These are phyloP conservation scores for Nothura maculosa DNA, from an alignment of 2,797 vertebrate species.

Conservation along the genomic window DNA sequence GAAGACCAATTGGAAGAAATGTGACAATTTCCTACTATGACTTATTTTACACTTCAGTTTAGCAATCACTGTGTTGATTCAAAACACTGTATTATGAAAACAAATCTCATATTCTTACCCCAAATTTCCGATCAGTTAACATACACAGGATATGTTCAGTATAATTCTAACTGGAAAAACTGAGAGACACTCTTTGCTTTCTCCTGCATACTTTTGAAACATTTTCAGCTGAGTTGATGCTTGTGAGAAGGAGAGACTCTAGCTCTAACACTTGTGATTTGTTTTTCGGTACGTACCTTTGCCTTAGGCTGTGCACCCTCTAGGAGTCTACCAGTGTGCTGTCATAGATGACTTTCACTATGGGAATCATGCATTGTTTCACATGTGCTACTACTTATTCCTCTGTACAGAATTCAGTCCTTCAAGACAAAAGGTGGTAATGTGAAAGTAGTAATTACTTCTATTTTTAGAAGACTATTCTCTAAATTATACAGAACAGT, in stretches of 20 bases:
- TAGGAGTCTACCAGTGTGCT: neutral
- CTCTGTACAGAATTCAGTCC: neutral
- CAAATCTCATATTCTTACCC: neutral
- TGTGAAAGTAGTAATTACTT: neutral
- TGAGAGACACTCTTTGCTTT: neutral
- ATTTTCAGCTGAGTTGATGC: neutral
- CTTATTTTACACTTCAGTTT: neutral
- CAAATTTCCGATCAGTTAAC: neutral
- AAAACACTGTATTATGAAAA: neutral
- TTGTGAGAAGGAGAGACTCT: neutral
- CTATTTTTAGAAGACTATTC: neutral
- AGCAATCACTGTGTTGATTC: neutral
- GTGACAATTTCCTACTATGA: neutral
- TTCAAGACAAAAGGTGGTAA: neutral
- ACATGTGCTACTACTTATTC: neutral
- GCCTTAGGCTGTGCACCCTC: neutral
- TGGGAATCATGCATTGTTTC: neutral
- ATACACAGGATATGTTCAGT: neutral
- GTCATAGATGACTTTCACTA: neutral
- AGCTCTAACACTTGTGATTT: neutral
- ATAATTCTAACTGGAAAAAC: neutral
- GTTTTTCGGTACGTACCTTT: neutral
- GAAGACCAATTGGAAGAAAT: neutral
- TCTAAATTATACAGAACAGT: neutral
- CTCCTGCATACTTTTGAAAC: neutral